Percentiles rank a stretch among this genome's conserved stretches.
These are phyloP conservation scores for Candidula unifasciata DNA, from an alignment of 2,888 invertebrate species.

Conservation along the genomic window DNA sequence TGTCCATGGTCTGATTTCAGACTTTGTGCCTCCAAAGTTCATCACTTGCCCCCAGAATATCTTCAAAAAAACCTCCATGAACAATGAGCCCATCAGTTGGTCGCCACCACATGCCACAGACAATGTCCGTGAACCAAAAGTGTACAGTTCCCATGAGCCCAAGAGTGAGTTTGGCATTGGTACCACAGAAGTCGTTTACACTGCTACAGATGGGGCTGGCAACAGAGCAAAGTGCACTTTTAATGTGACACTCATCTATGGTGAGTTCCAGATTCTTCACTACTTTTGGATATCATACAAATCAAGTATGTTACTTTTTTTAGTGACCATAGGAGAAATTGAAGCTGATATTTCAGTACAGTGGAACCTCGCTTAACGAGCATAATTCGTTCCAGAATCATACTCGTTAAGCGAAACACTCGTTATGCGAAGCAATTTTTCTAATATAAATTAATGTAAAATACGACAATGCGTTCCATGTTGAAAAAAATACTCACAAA, in stretches of 20 bases:
- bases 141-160: slow-evolving; percentile 60
- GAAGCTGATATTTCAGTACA: too few species aligned
- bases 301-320: too few species aligned
- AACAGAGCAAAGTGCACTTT: slow-evolving; percentile 68
- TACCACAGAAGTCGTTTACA: slow-evolving; percentile 63
- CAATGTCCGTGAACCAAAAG: slow-evolving; percentile 61
- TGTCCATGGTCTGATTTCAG: slow-evolving; percentile 54
- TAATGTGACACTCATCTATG: slow-evolving; percentile 64
- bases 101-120: slow-evolving; percentile 65
- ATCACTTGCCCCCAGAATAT: slow-evolving; percentile 66
- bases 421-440: too few species aligned
- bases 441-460: too few species aligned
- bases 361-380: too few species aligned
- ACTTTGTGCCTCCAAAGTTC: slow-evolving; percentile 66
- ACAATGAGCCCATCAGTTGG: slow-evolving; percentile 63
- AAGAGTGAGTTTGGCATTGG: slow-evolving; percentile 63
- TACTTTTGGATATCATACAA: too few species aligned
- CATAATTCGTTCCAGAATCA: too few species aligned
- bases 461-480: too few species aligned
- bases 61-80: slow-evolving; percentile 59
- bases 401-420: too few species aligned
- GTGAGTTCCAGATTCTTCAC: slow-evolving; percentile 52
- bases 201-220: slow-evolving; percentile 67
- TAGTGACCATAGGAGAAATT: too few species aligned
- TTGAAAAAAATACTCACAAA: too few species aligned